Percentiles rank a stretch among this genome's conserved stretches.
Evolutionary conservation across 2,888 invertebrate species (phyloP).

Genomic region (Agonopterix subpropinquella): DNA sequence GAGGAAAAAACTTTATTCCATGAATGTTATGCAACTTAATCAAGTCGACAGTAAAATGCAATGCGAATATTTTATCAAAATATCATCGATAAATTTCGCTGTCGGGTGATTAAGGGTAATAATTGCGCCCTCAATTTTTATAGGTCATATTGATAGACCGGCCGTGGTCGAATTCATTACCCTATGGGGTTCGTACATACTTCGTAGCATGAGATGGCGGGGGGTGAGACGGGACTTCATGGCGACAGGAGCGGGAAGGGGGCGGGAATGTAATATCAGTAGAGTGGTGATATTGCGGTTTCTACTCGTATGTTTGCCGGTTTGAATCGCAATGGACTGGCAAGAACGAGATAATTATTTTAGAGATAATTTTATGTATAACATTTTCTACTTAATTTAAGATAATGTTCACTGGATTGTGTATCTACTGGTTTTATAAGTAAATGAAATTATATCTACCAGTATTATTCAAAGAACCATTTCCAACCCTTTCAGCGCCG

Average conservation of each 20-base stretch:
- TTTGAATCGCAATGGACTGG: constrained; percentile 26
- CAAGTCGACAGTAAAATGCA: neutral
- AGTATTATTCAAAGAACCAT: too few relatives aligned
- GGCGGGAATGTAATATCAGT: constrained; percentile 61
- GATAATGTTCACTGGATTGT: too few relatives aligned
- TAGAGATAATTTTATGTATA: too few relatives aligned
- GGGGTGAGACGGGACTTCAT: constrained; percentile 46
- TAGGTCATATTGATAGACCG: constrained; percentile 59
- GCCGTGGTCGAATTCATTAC: constrained; percentile 63
- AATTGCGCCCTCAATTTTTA: constrained; percentile 60
- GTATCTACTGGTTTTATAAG: too few relatives aligned
- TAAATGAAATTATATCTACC: too few relatives aligned
- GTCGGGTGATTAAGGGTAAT: constrained; percentile 9
- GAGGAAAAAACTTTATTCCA: too few relatives aligned
- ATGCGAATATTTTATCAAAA: neutral
- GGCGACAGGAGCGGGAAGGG: constrained; percentile 42
- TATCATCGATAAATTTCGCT: constrained; percentile 2
- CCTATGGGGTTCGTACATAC: constrained; percentile 44
- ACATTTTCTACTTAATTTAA: too few relatives aligned
- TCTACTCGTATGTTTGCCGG: constrained; percentile 45
- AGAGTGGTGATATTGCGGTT: constrained; percentile 68
- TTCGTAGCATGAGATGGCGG: constrained; percentile 24
- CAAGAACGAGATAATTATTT: constrained; percentile 4
- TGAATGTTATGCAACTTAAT: too few relatives aligned
- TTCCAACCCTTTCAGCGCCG: too few relatives aligned